Conservation (phyloP, 2,797 vertebrate genomes). For the Danio tinwini region DNA sequence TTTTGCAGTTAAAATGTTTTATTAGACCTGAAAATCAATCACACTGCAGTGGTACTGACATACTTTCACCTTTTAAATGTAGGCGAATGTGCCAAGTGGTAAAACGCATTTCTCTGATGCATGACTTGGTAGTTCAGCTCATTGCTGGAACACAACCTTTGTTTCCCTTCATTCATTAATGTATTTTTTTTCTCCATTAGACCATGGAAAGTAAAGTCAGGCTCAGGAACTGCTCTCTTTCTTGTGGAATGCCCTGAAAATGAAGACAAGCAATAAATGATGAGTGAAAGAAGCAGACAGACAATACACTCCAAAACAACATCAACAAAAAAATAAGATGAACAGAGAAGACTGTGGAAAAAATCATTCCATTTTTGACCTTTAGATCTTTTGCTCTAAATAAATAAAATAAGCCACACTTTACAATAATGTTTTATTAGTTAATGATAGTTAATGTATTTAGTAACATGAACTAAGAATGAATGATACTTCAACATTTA, state of each 20-base stretch:
- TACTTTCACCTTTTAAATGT: constrained; percentile 25
- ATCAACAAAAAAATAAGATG: too few relatives aligned
- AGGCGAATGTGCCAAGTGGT: constrained; percentile 60
- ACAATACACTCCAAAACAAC: too few relatives aligned
- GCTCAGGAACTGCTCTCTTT: constrained; percentile 9
- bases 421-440: too few relatives aligned
- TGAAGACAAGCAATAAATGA: constrained; percentile 24
- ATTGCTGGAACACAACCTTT: constrained; percentile 9
- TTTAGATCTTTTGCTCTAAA: too few relatives aligned
- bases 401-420: too few relatives aligned
- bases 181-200: not conserved
- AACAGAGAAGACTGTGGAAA: too few relatives aligned
- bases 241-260: not conserved
- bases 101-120: constrained; percentile 49
- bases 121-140: constrained; percentile 27
- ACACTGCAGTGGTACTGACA: constrained; percentile 17
- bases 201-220: not conserved
- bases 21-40: constrained; percentile 18
- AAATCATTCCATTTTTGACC: too few relatives aligned
- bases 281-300: not conserved
- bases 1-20: constrained; percentile 33
- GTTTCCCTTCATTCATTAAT: constrained; percentile 19
- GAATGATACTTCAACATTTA: too few relatives aligned
- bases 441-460: too few relatives aligned
- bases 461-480: too few relatives aligned